These are phyloP conservation scores for Drosophila affinis DNA, from an alignment of 2,888 invertebrate genomes.

Conservation along the genomic window DNA sequence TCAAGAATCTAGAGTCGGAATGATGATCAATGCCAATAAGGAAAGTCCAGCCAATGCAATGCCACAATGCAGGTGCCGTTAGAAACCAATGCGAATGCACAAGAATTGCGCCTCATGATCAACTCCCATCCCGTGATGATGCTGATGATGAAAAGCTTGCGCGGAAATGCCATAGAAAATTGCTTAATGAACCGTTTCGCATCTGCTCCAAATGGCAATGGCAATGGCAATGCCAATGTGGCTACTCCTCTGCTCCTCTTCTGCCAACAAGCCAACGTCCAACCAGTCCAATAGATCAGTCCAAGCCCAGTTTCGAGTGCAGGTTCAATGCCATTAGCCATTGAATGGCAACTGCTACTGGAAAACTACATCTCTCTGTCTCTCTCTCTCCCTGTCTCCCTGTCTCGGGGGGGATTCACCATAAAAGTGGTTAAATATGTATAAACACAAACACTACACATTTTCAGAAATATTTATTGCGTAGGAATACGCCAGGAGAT, in stretches of 20 bases:
- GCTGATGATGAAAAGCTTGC: slow-evolving; percentile 57
- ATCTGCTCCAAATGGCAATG: slow-evolving; percentile 63
- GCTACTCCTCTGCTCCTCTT: slow-evolving; percentile 43
- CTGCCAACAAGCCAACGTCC: slow-evolving; percentile 9
- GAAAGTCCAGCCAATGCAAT: slow-evolving; percentile 35
- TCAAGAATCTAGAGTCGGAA: slow-evolving; percentile 3
- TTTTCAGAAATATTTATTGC: slow-evolving; percentile 58
- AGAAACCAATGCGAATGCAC: slow-evolving; percentile 52
- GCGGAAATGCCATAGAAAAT: slow-evolving; percentile 71
- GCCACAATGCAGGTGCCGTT: slow-evolving; percentile 61
- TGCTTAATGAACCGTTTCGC: slow-evolving; percentile 72
- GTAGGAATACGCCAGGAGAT: slow-evolving; percentile 54
- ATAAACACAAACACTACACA: slow-evolving; percentile 41
- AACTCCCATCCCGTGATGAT: slow-evolving; percentile 1
- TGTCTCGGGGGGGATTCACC: not conserved
- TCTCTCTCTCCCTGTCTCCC: slow-evolving; percentile 1
- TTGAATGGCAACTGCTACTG: slow-evolving; percentile 5
- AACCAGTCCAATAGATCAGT: slow-evolving; percentile 33
- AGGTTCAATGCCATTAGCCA: slow-evolving; percentile 68
- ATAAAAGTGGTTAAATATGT: slow-evolving; percentile 50
- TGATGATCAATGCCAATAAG: slow-evolving; percentile 51
- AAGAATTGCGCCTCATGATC: slow-evolving; percentile 22
- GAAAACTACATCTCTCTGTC: slow-evolving; percentile 1
- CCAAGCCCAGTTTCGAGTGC: slow-evolving; percentile 23
- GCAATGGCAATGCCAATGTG: slow-evolving; percentile 56